Base-by-base conservation (phyloP, 2,797 vertebrate genomes). In the Loris lydekkerianus region DNA sequence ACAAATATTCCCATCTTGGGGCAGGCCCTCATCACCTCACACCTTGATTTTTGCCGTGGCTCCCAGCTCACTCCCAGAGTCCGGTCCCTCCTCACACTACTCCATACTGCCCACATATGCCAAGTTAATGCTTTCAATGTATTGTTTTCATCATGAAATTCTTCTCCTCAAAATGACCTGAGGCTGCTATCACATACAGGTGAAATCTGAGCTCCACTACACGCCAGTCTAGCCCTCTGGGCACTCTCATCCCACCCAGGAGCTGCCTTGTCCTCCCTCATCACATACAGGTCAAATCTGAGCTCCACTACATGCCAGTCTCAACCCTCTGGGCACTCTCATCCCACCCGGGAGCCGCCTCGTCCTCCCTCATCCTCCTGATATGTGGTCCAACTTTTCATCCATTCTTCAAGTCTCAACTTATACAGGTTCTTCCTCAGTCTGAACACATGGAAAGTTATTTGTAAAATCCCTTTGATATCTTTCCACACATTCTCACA, bases 11-110 rank as follows among this genome's bases (percentile, higher is more conserved):
- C 80, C 49, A 53, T 37, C 80, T 58, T 80, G 77, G 70, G 82
- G 70, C 49, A 46, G 94, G 84, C 65, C 80, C 86, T 34, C 21
- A 29, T 96, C 95, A 95, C 72, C 49, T 97, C 96, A 96, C 93
- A 93, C 96, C 95, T 96, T 84, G 21, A 56, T 95, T 96, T 95
- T 86, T 96, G 86, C 89, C 53, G 31, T 2, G 10, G 72, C 53
- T 78, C 23, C 40, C 70, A 73, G 37, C 76, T 89, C 6, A 0
- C n/a, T 72, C 46, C 53, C 23, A 17, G 25, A 77, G 11, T 84
- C 25, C 53, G 67, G 25, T 21, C 31, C 37, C 67, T 89, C 56
- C 34, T 80, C 46, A 40, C 14, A 14, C 5, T 15, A 23, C 61
- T 82, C 77, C 4, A 10, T 89, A 46, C 53, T 78, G 63, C 63